phyloP scores from a whole-genome alignment of 2,797 vertebrate genomes.

The Sebastes glaucus region DNA sequence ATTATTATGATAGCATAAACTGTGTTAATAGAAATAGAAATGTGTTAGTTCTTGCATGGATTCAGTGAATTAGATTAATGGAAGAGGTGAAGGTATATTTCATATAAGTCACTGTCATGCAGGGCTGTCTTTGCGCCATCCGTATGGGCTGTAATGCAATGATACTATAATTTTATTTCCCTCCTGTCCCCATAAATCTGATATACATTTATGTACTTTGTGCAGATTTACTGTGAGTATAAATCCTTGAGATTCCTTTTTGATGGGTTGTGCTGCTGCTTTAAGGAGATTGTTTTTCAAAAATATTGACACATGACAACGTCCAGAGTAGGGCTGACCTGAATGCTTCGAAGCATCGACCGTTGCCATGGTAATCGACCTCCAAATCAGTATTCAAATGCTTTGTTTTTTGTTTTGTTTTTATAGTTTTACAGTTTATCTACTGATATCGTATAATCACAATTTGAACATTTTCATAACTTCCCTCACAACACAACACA shows the following conservation, averaged over 20 bases:
- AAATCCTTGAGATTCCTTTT: constrained; percentile 44
- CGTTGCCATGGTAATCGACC: no score
- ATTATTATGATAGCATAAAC: neutral
- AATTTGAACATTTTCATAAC: neutral
- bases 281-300: constrained; percentile 29
- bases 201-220: constrained; percentile 42
- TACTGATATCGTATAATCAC: neutral
- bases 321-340: neutral
- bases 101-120: constrained; percentile 11
- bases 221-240: constrained; percentile 26
- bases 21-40: neutral
- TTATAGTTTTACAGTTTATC: neutral
- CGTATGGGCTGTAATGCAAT: constrained; percentile 6
- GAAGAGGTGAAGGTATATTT: neutral
- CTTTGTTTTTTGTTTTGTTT: no score
- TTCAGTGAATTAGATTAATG: constrained; percentile 19
- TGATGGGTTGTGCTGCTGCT: constrained; percentile 15
- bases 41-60: neutral
- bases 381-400: no score
- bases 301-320: constrained; percentile 2
- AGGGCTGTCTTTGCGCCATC: neutral
- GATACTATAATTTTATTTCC: constrained; percentile 14
- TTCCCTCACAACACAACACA: neutral
- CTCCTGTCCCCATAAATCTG: constrained; percentile 36
- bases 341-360: no score